phyloP scores from a whole-genome alignment of 2,888 invertebrate genomes.

The Cheiracanthium punctorium region DNA sequence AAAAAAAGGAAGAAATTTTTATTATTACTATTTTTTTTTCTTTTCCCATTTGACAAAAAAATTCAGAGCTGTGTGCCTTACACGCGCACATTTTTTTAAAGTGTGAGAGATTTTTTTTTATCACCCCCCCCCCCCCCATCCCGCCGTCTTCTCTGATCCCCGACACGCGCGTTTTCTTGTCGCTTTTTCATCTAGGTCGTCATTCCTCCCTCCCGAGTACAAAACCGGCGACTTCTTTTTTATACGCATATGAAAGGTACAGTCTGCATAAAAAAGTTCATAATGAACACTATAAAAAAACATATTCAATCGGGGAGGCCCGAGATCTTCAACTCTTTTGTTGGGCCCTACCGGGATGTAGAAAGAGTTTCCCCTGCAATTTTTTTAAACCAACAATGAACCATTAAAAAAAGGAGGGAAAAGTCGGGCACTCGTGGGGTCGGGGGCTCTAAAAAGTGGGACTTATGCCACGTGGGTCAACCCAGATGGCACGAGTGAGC shows the following conservation, averaged over 20 bases:
- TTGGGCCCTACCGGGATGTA: slow-evolving; percentile 41
- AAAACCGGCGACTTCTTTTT: slow-evolving; percentile 21
- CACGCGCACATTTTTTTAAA: slow-evolving; percentile 17
- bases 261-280: slow-evolving; percentile 27
- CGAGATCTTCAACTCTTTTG: slow-evolving; percentile 66
- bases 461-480: slow-evolving; percentile 51
- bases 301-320: slow-evolving; percentile 40
- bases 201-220: neutral
- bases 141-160: neutral
- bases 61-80: neutral
- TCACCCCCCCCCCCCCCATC: no score
- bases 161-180: slow-evolving; percentile 53
- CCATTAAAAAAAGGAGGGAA: slow-evolving; percentile 25
- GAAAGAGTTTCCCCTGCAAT: slow-evolving; percentile 30
- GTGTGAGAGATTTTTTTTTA: neutral
- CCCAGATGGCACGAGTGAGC: slow-evolving; percentile 51
- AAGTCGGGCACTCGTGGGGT: slow-evolving; percentile 42
- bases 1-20: neutral
- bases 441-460: slow-evolving; percentile 34
- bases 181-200: slow-evolving; percentile 54
- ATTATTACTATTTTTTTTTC: no score
- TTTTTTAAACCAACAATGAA: slow-evolving; percentile 47
- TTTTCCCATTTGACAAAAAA: neutral
- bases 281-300: slow-evolving; percentile 44
- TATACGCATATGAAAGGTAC: neutral